Conservation (phyloP, 2,113 vertebrate species). For the Mastomys natalensis region DNA sequence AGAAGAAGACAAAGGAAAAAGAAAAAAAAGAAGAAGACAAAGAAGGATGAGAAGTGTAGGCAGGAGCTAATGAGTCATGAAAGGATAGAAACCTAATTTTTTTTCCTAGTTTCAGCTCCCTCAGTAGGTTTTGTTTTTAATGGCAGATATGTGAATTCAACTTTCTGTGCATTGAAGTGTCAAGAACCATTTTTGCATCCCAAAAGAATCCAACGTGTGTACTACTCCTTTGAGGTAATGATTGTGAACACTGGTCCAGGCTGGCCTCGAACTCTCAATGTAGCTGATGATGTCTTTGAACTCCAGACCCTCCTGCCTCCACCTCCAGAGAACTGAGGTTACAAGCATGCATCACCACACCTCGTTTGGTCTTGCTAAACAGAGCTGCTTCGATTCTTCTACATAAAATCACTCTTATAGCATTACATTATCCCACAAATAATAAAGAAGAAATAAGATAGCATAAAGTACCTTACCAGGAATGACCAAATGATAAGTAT, state of each 20-base stretch:
- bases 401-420: neutral
- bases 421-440: conserved; percentile 17
- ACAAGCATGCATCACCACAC: neutral
- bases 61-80: neutral
- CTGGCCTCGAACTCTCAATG: neutral
- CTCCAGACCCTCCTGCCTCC: neutral
- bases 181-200: neutral
- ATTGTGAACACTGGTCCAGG: neutral
- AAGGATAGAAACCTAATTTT: neutral
- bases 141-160: neutral
- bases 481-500: neutral
- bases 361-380: neutral
- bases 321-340: neutral
- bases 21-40: neutral
- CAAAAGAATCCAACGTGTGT: neutral
- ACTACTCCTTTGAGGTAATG: neutral
- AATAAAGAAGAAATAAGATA: neutral
- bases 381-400: conserved; percentile 8
- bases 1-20: neutral
- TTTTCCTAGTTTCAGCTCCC: neutral
- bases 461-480: neutral
- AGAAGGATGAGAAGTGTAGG: too few relatives aligned
- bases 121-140: neutral
- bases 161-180: neutral
- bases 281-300: neutral